Conservation (phyloP, 2,797 vertebrate species). For the Parauchenoglanis punctatus region DNA sequence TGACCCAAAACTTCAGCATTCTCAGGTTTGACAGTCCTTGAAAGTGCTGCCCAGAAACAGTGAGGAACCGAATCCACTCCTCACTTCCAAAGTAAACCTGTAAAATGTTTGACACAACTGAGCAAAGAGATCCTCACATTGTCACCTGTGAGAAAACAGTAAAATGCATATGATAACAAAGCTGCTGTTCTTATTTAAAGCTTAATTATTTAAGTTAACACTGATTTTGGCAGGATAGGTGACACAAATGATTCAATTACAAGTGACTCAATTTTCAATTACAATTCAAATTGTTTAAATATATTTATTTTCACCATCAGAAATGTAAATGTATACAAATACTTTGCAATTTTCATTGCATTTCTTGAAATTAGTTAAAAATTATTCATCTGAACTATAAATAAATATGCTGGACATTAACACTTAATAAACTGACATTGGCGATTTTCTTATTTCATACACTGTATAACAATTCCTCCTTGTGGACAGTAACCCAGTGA, state of each 20-base stretch:
- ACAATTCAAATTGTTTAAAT: too few relatives aligned
- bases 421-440: neutral
- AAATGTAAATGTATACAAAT: neutral
- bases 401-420: neutral
- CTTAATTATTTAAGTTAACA: neutral
- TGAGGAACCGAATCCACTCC: conserved; percentile 10
- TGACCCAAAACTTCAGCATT: conserved; percentile 86
- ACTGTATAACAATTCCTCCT: neutral
- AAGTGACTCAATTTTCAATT: too few relatives aligned
- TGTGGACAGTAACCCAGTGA: neutral
- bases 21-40: conserved; percentile 95
- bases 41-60: conserved; percentile 79
- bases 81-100: conserved; percentile 3
- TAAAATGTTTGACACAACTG: neutral
- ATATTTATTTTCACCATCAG: neutral
- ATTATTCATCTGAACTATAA: neutral
- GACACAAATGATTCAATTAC: neutral
- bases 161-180: neutral
- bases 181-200: neutral
- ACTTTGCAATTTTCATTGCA: neutral
- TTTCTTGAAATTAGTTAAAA: neutral
- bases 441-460: neutral
- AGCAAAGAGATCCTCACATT: neutral
- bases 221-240: neutral
- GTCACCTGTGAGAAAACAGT: conserved; percentile 7